Evolutionary conservation across 2,113 vertebrate genomes (phyloP).

Genomic region (Peromyscus polionotus): DNA sequence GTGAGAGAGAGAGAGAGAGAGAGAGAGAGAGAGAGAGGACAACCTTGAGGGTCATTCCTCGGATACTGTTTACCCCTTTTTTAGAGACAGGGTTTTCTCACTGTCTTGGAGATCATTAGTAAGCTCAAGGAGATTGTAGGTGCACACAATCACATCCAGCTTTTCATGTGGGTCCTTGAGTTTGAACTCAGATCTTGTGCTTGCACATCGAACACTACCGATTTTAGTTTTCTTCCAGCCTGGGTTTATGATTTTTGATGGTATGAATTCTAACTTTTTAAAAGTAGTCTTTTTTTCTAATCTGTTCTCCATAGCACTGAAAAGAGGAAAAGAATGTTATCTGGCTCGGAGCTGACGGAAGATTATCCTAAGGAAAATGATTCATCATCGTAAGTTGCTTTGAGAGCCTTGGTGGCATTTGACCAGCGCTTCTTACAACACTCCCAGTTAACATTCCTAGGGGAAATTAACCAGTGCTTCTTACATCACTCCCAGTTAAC

Average conservation of each 20-base stretch:
- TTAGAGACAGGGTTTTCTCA: neutral
- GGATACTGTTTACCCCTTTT: neutral
- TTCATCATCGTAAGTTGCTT: conserved; percentile 94
- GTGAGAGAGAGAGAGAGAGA: too few relatives aligned
- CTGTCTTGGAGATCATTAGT: neutral
- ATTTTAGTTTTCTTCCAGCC: neutral
- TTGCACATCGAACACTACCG: neutral
- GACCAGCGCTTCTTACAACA: conserved; percentile 23
- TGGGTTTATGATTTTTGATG: conserved; percentile 47
- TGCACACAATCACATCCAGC: neutral
- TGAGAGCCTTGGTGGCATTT: conserved; percentile 39
- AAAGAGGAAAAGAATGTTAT: conserved; percentile 94
- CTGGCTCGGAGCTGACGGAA: conserved; percentile 94
- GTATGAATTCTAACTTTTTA: conserved; percentile 52
- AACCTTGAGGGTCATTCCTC: neutral
- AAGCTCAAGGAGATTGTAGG: neutral
- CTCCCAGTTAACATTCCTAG: neutral
- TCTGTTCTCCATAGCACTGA: conserved; percentile 88
- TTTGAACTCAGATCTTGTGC: neutral
- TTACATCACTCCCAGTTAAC: neutral
- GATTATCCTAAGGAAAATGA: conserved; percentile 99
- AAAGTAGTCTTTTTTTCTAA: conserved; percentile 37
- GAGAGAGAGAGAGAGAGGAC: neutral
- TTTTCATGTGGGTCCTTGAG: neutral
- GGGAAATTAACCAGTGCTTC: neutral